Conservation (phyloP, 1,140 invertebrate species). For the Akabosia matsudoensis region DNA sequence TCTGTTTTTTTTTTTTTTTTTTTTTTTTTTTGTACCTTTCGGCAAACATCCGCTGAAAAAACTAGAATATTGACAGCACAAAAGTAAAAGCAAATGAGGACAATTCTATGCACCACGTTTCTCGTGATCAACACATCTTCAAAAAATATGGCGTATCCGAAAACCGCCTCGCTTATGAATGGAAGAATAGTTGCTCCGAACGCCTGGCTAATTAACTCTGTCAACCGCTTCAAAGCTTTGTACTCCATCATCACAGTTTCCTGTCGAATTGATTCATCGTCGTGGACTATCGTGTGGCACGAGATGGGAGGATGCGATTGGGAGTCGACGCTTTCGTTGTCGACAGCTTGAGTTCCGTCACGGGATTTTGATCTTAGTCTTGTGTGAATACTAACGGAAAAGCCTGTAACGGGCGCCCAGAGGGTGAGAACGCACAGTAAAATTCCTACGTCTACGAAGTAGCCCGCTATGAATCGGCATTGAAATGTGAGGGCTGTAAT, state of each 20-base stretch:
- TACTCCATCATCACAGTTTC: background rate
- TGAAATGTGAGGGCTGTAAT: background rate
- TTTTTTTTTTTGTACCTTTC: too few species aligned
- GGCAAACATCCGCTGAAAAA: constrained; percentile 11
- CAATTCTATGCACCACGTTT: background rate
- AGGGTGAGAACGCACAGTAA: background rate
- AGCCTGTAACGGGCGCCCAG: constrained; percentile 1
- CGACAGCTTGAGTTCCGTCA: background rate
- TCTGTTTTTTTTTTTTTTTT: too few species aligned
- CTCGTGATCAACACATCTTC: constrained; percentile 1
- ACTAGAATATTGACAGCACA: background rate
- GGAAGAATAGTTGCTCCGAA: constrained; percentile 2
- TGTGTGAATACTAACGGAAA: background rate
- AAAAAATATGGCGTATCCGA: constrained; percentile 11
- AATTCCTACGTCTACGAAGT: background rate
- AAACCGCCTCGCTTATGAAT: constrained; percentile 8
- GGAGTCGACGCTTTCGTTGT: background rate
- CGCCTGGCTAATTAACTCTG: background rate
- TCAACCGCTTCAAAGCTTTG: constrained; percentile 7
- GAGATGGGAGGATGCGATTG: too few species aligned
- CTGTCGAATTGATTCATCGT: background rate
- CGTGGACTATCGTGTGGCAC: too few species aligned
- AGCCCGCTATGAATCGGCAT: background rate
- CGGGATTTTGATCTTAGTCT: background rate
- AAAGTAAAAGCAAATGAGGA: constrained; percentile 12